Percentiles rank a stretch among this genome's conserved stretches.
phyloP scores from a whole-genome alignment of 2,888 invertebrate genomes.

The Rhogogaster chlorosoma region DNA sequence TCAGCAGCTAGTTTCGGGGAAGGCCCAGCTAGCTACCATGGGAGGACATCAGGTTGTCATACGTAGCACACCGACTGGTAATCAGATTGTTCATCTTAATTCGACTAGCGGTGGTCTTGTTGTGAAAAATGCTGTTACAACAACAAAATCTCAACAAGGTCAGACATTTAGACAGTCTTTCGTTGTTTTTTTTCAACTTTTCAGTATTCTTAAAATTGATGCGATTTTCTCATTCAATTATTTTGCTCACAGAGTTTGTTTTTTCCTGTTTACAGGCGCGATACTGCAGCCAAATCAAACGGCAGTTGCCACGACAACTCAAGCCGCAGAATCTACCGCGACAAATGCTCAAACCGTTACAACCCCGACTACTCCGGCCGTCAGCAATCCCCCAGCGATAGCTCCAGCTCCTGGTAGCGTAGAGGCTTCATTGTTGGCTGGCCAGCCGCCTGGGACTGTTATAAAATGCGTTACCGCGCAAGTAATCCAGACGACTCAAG shows the following conservation, averaged over 20 bases:
- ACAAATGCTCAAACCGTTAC: slow-evolving; percentile 61
- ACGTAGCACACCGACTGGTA: slow-evolving; percentile 84
- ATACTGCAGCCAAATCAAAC: slow-evolving; percentile 55
- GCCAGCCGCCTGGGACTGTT: slow-evolving; percentile 91
- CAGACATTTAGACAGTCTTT: not conserved
- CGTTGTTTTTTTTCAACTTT: not conserved
- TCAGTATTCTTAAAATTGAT: not conserved
- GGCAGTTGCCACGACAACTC: slow-evolving; percentile 59
- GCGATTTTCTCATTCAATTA: not conserved
- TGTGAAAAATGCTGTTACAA: slow-evolving; percentile 69
- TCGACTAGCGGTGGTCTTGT: slow-evolving; percentile 70
- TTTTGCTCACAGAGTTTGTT: slow-evolving; percentile 53
- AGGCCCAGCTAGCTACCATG: slow-evolving; percentile 90
- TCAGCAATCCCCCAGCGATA: slow-evolving; percentile 57
- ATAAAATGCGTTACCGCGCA: slow-evolving; percentile 94
- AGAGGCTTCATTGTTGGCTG: slow-evolving; percentile 87
- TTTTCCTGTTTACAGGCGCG: slow-evolving; percentile 43
- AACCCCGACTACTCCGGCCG: slow-evolving; percentile 55
- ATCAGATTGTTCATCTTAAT: slow-evolving; percentile 84
- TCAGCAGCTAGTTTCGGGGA: slow-evolving; percentile 90
- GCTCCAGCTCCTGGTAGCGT: slow-evolving; percentile 79
- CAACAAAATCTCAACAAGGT: slow-evolving; percentile 59
- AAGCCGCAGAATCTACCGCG: slow-evolving; percentile 59
- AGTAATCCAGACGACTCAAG: slow-evolving; percentile 91
- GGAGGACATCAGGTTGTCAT: slow-evolving; percentile 93